phyloP scores from a whole-genome alignment of 2,888 invertebrate genomes.

The Melinopterus prodromus region DNA sequence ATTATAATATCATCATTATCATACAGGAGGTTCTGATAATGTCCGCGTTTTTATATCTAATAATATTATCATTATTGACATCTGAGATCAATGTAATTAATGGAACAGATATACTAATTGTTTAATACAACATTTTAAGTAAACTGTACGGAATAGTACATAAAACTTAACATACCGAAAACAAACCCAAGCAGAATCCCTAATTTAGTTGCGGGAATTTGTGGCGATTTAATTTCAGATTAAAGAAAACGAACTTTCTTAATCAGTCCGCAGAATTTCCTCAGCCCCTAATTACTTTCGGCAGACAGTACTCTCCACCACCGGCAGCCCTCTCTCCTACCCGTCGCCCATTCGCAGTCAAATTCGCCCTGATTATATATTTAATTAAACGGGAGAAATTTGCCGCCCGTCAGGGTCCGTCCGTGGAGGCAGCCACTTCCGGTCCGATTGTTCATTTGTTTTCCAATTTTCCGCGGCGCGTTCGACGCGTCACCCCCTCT shows the following conservation, averaged over 20 bases:
- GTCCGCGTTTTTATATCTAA: too few relatives aligned
- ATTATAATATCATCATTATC: too few relatives aligned
- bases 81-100: too few relatives aligned
- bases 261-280: not conserved
- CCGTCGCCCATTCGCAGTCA: not conserved
- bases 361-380: conserved; percentile 4
- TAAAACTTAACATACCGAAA: not conserved
- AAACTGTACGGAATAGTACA: not conserved
- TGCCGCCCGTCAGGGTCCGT: not conserved
- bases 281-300: not conserved
- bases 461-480: conserved; percentile 4
- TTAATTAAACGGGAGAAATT: not conserved
- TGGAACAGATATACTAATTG: too few relatives aligned
- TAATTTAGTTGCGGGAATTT: not conserved
- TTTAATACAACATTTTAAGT: not conserved
- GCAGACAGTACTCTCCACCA: not conserved
- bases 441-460: conserved; percentile 4
- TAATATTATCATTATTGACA: too few relatives aligned
- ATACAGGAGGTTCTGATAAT: too few relatives aligned
- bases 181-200: not conserved
- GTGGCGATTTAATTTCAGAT: conserved; percentile 4
- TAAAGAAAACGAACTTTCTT: conserved; percentile 4
- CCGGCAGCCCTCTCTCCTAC: not conserved
- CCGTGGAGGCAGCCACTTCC: not conserved
- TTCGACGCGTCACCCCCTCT: not conserved